Conservation (phyloP, 2,797 vertebrate species). For the Choloepus didactylus region DNA sequence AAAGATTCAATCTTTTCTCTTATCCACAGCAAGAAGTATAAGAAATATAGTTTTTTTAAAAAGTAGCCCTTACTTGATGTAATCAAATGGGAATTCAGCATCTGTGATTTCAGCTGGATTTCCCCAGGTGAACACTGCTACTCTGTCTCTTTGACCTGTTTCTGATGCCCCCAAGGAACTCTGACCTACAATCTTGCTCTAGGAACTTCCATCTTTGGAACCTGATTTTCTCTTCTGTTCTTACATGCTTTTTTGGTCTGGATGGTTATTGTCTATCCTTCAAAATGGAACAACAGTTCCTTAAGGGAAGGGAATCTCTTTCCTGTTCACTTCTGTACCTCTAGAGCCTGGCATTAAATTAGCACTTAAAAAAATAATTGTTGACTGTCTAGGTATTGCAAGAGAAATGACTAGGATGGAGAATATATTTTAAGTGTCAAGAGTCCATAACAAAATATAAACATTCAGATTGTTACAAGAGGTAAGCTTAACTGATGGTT, state of each 20-base stretch:
- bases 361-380: constrained; percentile 26
- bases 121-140: neutral
- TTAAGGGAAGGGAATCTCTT: neutral
- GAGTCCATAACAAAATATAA: neutral
- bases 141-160: neutral
- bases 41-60: constrained; percentile 6
- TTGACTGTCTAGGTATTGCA: neutral
- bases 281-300: neutral
- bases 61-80: neutral
- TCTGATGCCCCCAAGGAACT: neutral
- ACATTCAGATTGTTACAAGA: constrained; percentile 12
- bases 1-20: constrained; percentile 46
- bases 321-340: neutral
- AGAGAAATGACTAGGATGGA: neutral
- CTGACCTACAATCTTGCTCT: neutral
- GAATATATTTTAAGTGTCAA: constrained; percentile 1
- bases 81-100: constrained; percentile 12
- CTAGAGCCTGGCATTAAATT: neutral
- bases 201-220: neutral
- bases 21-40: constrained; percentile 48
- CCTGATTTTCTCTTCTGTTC: neutral
- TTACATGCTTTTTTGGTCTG: neutral
- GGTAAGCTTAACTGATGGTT: neutral
- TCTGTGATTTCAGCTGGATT: neutral
- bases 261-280: neutral